Conservation (phyloP, 2,888 invertebrate species). For the Augiades crinisus region DNA sequence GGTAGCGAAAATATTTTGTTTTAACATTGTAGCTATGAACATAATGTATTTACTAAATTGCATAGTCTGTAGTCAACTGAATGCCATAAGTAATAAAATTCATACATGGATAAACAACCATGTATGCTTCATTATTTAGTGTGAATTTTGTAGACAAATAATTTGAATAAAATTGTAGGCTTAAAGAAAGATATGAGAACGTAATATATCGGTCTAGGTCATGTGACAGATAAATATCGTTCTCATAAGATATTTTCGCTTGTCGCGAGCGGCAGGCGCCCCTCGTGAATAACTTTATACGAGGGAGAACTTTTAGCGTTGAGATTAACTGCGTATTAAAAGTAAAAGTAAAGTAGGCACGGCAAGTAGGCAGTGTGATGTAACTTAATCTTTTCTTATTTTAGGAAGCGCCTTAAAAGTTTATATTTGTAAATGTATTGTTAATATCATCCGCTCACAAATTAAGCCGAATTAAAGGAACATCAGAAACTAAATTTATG, state of each 20-base stretch:
- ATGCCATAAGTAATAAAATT: too few relatives aligned
- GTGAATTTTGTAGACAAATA: too few relatives aligned
- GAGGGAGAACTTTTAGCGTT: slow-evolving; percentile 64
- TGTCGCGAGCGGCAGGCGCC: slow-evolving; percentile 56
- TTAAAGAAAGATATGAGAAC: background rate
- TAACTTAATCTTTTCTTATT: slow-evolving; percentile 39
- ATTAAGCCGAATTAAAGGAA: too few relatives aligned
- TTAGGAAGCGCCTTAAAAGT: too few relatives aligned
- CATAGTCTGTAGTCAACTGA: too few relatives aligned
- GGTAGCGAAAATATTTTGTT: background rate
- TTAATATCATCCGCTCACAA: too few relatives aligned
- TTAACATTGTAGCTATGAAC: slow-evolving; percentile 24
- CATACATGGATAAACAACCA: too few relatives aligned
- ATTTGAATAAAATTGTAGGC: background rate
- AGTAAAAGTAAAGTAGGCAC: background rate
- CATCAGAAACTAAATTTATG: too few relatives aligned
- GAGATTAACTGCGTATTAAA: slow-evolving; percentile 74
- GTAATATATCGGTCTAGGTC: slow-evolving; percentile 47
- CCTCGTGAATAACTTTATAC: slow-evolving; percentile 68
- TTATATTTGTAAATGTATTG: too few relatives aligned
- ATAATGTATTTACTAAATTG: background rate
- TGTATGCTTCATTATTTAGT: too few relatives aligned
- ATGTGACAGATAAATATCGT: slow-evolving; percentile 59
- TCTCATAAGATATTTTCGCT: slow-evolving; percentile 70
- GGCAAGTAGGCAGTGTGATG: background rate